Percentiles rank a stretch among this genome's conserved stretches.
These are phyloP conservation scores for Acanthornis magna DNA, from an alignment of 2,797 vertebrate genomes.

Conservation along the genomic window DNA sequence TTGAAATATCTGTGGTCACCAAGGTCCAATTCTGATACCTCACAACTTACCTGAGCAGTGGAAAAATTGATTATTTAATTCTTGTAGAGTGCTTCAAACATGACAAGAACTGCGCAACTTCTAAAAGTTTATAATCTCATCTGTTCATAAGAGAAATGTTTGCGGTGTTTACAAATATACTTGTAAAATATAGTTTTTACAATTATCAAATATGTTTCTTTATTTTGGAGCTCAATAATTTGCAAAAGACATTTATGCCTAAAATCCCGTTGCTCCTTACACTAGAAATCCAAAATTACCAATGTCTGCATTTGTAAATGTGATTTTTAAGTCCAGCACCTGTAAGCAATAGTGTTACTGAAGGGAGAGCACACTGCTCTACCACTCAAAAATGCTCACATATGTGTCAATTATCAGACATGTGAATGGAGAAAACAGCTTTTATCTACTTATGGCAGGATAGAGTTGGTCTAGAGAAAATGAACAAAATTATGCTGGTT, in stretches of 20 bases:
- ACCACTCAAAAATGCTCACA: not conserved
- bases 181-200: not conserved
- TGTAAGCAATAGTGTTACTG: not conserved
- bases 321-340: not conserved
- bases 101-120: not conserved
- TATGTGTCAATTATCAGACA: not conserved
- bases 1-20: not conserved
- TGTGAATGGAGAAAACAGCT: not conserved
- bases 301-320: not conserved
- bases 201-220: not conserved
- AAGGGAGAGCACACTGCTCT: not conserved
- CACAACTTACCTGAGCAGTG: rapidly evolving
- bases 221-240: not conserved
- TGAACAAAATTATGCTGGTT: not conserved
- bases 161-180: not conserved
- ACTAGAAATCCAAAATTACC: not conserved
- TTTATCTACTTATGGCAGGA: not conserved
- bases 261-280: not conserved
- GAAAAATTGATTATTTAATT: not conserved
- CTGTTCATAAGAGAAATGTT: not conserved
- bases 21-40: not conserved
- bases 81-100: not conserved
- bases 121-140: not conserved
- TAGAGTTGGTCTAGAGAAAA: not conserved
- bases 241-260: not conserved